A percentile compares a stretch with the other conserved stretches of the same genome.
Evolutionary conservation across 1,140 invertebrate species (phyloP).

Genomic region (Cecropterus lyciades): DNA sequence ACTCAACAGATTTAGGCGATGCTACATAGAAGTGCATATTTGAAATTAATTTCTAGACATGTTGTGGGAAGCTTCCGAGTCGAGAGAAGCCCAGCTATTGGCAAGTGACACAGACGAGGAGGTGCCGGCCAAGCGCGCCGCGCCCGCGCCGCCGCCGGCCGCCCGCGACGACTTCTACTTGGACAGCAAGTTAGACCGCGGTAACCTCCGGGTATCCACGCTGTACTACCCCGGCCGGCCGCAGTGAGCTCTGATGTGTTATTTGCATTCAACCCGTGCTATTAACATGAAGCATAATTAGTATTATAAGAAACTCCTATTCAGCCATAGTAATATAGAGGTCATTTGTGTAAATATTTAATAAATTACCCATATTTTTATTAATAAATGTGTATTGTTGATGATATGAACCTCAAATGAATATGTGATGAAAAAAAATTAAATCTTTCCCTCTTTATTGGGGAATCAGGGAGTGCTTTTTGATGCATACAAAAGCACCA

Average conservation of each 20-base stretch:
- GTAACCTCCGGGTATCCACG: constrained; percentile 66
- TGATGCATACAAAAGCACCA: no score
- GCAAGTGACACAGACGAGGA: constrained; percentile 50
- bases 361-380: no score
- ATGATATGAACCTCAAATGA: no score
- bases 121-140: background rate
- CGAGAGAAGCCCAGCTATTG: constrained; percentile 44
- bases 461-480: no score
- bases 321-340: no score
- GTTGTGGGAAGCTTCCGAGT: constrained; percentile 30
- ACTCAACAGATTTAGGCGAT: background rate
- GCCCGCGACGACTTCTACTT: constrained; percentile 49
- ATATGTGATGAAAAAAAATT: no score
- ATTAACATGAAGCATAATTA: no score
- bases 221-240: constrained; percentile 70
- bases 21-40: background rate
- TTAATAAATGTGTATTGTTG: no score
- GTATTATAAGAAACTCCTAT: no score
- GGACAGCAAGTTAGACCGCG: constrained; percentile 56
- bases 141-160: constrained; percentile 1
- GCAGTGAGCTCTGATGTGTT: constrained; percentile 49
- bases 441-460: no score
- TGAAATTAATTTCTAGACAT: background rate
- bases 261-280: background rate
- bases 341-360: no score